Conservation (phyloP, 2,797 vertebrate genomes). For the Mionectes olivaceus region DNA sequence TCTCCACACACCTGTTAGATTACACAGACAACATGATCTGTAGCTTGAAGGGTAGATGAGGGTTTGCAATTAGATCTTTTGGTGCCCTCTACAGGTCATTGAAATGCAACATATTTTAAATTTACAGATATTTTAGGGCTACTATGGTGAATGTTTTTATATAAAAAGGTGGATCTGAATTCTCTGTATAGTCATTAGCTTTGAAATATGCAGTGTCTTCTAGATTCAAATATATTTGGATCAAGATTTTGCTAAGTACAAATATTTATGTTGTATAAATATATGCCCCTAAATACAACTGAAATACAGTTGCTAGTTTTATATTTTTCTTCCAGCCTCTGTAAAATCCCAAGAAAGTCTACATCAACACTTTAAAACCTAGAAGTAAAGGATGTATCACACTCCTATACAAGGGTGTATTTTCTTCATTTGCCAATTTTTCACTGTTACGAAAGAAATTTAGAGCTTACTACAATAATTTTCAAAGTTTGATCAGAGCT, state of each 20-base stretch:
- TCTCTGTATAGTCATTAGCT: background rate
- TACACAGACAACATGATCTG: constrained; percentile 68
- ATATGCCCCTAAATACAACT: constrained; percentile 22
- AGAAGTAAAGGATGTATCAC: background rate
- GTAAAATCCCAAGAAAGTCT: constrained; percentile 19
- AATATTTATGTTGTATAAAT: constrained; percentile 45
- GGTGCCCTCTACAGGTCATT: constrained; percentile 80
- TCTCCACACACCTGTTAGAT: constrained; percentile 89
- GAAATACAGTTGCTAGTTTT: constrained; percentile 18
- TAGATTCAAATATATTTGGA: constrained; percentile 33
- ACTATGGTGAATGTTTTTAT: constrained; percentile 14
- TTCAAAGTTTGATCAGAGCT: background rate
- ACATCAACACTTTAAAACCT: constrained; percentile 21
- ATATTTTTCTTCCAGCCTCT: background rate
- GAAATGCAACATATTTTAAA: constrained; percentile 22
- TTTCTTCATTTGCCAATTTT: background rate
- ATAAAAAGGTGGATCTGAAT: constrained; percentile 15
- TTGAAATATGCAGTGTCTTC: constrained; percentile 33
- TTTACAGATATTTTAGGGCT: constrained; percentile 12
- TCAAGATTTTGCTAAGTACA: constrained; percentile 27
- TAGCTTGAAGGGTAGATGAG: constrained; percentile 49
- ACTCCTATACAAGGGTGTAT: background rate
- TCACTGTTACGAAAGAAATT: background rate
- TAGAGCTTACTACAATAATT: background rate
- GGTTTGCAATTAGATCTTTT: constrained; percentile 75